phyloP scores from a whole-genome alignment of 2,888 invertebrate genomes.

The Hartigia nigra region DNA sequence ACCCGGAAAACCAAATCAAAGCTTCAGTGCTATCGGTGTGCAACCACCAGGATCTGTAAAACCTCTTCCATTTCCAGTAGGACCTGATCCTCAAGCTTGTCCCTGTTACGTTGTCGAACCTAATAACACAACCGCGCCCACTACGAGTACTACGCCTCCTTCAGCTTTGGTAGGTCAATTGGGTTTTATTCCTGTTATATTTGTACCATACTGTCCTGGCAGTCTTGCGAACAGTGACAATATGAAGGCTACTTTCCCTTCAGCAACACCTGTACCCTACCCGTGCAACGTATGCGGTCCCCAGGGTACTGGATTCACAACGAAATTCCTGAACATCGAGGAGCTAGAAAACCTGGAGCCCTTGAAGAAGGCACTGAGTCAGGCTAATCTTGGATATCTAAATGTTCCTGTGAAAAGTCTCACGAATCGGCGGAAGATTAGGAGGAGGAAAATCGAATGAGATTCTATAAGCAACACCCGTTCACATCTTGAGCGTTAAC shows the following conservation, averaged over 20 bases:
- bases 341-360: conserved; percentile 46
- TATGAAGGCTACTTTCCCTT: conserved; percentile 72
- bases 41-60: conserved; percentile 69
- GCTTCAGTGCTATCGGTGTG: conserved; percentile 57
- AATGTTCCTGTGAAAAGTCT: conserved; percentile 46
- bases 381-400: conserved; percentile 51
- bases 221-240: conserved; percentile 55
- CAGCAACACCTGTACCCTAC: conserved; percentile 73
- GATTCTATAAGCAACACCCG: not conserved
- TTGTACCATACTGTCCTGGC: conserved; percentile 76
- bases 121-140: conserved; percentile 54
- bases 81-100: conserved; percentile 73
- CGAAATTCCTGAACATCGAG: conserved; percentile 37
- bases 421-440: conserved; percentile 32
- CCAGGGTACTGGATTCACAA: conserved; percentile 38
- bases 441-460: conserved; percentile 33
- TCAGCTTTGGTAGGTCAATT: conserved; percentile 60
- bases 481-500: conserved; percentile 20
- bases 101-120: conserved; percentile 74
- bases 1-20: conserved; percentile 55
- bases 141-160: conserved; percentile 35
- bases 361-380: conserved; percentile 42
- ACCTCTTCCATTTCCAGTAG: conserved; percentile 72
- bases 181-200: conserved; percentile 78
- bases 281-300: conserved; percentile 72